A percentile compares a stretch with the other conserved stretches of the same genome.
Conservation (phyloP, 2,797 vertebrate species). For the Lophotriccus pileatus region DNA sequence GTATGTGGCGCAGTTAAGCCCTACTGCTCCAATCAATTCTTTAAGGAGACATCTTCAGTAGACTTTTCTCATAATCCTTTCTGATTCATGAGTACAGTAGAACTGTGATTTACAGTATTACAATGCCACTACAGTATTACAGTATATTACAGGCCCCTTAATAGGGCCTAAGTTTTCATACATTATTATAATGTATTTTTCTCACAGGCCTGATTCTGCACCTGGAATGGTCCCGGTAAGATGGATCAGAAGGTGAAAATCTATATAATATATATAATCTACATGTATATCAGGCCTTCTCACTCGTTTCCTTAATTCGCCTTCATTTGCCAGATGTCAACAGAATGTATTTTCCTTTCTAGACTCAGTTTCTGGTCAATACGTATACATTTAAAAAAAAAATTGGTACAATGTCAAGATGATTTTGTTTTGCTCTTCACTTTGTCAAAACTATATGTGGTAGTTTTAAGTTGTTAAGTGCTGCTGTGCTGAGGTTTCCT, state of each 20-base stretch:
- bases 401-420: background rate
- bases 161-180: background rate
- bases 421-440: background rate
- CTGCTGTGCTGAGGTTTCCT: background rate
- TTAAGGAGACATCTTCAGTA: background rate
- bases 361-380: background rate
- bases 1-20: too few relatives aligned
- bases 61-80: background rate
- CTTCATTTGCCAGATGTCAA: background rate
- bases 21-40: background rate
- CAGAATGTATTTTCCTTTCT: background rate
- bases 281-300: background rate
- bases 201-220: rapidly evolving
- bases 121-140: too few relatives aligned
- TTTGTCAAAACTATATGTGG: background rate
- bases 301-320: background rate
- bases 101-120: background rate
- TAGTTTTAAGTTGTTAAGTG: background rate
- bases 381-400: background rate
- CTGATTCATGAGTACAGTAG: background rate
- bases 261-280: background rate
- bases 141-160: background rate
- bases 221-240: background rate
- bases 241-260: background rate
- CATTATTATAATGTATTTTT: background rate